Evolutionary conservation across 2,797 vertebrate species (phyloP), one percentile per base, ranked within the genome.

Genomic region (Acanthurus tractus): DNA sequence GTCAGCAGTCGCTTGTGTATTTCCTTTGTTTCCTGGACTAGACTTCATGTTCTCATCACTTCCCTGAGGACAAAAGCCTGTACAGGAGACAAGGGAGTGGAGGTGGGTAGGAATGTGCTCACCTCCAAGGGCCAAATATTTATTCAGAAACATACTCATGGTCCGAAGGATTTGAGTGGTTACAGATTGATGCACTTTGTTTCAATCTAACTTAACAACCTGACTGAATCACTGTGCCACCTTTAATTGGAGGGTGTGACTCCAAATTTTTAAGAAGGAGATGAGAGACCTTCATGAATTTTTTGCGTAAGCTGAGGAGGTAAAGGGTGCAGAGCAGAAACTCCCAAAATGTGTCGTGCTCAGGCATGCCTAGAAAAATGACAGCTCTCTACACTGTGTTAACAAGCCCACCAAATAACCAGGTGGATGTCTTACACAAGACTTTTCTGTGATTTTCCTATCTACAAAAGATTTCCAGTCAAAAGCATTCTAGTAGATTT

Each of bases 331-430:
- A 48, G 67, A 79, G 72, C 18, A 76, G 79, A 64, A 92, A 92
- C 84, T 84, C 88, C 90, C 86, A 14, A 70, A 59, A 10, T 61
- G 48, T 10, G 38, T 83, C 71, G 0, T 90, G 92, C 77, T 91
- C 85, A 86, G 90, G 68, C 92, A 86, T 88, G 92, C 73, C 86
- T 62, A 2, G 70, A 78, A 56, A 89, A 79, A 88, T 87, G 82
- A 86, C 76, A 62, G 70, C 82, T 86, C 76, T 85, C 55, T 57
- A 38, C 6, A 8, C 40, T 81, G 76, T 80, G 85, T 92, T 89
- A 89, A 94, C 90, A 92, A 93, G 83, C 74, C 78, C 75, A 80
- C 69, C 86, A 85, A 89, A 92, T 88, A 50, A 90, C 65, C 70
- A 84, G 88, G 83, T 92, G 63, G 25, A 74, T 78, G 58, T 84